phyloP scores from a whole-genome alignment of 2,113 vertebrate genomes.

The Myodes glareolus region DNA sequence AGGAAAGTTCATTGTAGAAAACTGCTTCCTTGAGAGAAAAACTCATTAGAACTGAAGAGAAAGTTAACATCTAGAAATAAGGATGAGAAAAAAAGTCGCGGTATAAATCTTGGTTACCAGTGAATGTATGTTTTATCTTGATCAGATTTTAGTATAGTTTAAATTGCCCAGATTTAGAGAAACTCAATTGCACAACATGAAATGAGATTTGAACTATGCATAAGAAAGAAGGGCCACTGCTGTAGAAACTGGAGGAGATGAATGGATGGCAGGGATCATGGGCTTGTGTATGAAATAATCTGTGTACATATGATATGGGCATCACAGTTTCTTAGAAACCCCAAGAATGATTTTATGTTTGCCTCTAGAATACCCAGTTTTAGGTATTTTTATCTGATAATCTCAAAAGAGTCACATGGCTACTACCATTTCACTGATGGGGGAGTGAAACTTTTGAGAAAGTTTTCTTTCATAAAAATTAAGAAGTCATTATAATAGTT shows the following conservation, averaged over 20 bases:
- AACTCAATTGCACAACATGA: not conserved
- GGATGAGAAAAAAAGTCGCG: not conserved
- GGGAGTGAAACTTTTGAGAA: not conserved
- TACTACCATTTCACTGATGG: not conserved
- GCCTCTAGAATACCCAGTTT: not conserved
- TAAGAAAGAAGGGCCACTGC: not conserved
- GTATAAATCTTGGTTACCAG: not conserved
- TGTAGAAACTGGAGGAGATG: not conserved
- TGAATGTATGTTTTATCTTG: not conserved
- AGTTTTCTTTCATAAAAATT: not conserved
- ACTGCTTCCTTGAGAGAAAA: not conserved
- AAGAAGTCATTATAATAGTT: not conserved
- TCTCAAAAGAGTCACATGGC: too few species aligned
- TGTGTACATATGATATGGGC: slow-evolving; percentile 47
- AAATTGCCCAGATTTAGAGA: not conserved
- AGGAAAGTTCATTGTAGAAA: not conserved
- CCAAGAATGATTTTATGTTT: not conserved
- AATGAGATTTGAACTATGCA: not conserved
- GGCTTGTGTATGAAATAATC: not conserved
- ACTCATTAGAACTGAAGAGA: not conserved
- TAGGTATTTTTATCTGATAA: not conserved
- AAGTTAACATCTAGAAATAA: not conserved
- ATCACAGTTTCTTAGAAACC: not conserved
- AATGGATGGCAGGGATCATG: fast-evolving
- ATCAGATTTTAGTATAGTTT: not conserved